Percentiles rank a stretch among this genome's conserved stretches.
Conservation (phyloP, 2,888 invertebrate genomes). For the Rosalia funebris region DNA sequence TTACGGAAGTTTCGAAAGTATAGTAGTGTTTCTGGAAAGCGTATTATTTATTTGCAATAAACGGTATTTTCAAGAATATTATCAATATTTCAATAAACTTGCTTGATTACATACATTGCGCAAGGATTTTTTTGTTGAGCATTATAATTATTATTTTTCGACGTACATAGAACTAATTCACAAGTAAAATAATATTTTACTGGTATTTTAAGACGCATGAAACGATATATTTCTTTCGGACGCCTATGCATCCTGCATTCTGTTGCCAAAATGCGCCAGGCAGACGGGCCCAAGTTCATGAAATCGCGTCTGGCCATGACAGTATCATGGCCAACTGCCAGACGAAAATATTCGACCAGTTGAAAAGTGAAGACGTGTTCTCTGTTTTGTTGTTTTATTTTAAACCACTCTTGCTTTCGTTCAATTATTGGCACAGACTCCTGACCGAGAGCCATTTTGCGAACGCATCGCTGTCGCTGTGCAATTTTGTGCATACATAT, state of each 20-base stretch:
- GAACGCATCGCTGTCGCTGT: not conserved
- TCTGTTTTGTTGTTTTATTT: constrained; percentile 45
- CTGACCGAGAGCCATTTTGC: constrained; percentile 28
- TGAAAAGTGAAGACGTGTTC: constrained; percentile 52
- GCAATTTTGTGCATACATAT: constrained; percentile 2
- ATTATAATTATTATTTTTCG: no score
- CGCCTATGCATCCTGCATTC: constrained; percentile 29
- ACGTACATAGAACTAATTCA: no score
- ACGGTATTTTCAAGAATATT: no score
- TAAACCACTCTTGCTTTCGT: constrained; percentile 49
- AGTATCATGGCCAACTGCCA: constrained; percentile 57
- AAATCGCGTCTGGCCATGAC: constrained; percentile 54
- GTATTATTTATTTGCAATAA: no score
- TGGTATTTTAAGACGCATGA: no score
- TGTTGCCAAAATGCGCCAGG: constrained; percentile 38
- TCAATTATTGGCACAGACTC: constrained; percentile 33
- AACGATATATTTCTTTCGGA: no score
- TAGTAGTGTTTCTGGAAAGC: no score
- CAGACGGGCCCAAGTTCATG: constrained; percentile 49
- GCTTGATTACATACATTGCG: no score
- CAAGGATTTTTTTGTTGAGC: no score
- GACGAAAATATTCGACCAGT: constrained; percentile 56
- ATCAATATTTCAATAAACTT: no score
- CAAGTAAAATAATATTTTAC: no score
- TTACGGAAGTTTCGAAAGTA: no score